A percentile compares a stretch with the other conserved stretches of the same genome.
Evolutionary conservation across 92 coral and sea anemone species (phyloP).

Genomic region (Zoanthus sansibaricus): DNA sequence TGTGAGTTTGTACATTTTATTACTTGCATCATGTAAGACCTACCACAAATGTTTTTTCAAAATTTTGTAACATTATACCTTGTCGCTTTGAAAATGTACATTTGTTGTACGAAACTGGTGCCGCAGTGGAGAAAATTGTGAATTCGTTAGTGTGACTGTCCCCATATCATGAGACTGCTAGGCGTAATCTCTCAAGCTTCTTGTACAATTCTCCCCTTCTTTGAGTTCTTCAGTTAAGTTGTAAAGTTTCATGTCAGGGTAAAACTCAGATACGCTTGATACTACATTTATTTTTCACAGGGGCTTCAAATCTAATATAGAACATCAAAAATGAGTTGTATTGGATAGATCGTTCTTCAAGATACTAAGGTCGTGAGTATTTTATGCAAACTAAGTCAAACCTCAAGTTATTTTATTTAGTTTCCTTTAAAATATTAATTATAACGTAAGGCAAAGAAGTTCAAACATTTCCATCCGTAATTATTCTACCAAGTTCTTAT

Average conservation of each 20-base stretch:
- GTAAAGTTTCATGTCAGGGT: constrained; percentile 19
- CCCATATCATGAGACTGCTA: constrained; percentile 18
- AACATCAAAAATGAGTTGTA: constrained; percentile 25
- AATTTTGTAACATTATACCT: too few species aligned
- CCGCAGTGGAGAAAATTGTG: too few species aligned
- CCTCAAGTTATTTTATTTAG: constrained; percentile 18
- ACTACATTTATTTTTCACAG: constrained; percentile 9
- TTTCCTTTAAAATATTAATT: constrained; percentile 31
- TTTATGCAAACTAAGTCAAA: background rate
- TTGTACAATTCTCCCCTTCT: constrained; percentile 15
- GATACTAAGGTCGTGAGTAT: background rate
- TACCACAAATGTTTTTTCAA: too few species aligned
- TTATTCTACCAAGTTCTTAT: constrained; percentile 28
- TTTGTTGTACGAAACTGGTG: too few species aligned
- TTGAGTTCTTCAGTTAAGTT: constrained; percentile 18
- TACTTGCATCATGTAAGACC: too few species aligned
- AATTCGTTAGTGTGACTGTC: too few species aligned
- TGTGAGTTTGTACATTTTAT: too few species aligned
- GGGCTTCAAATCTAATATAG: constrained; percentile 18
- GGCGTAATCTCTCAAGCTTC: constrained; percentile 26
- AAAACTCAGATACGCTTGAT: constrained; percentile 28
- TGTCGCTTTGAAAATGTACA: too few species aligned
- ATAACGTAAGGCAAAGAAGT: constrained; percentile 12
- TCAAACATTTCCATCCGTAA: constrained; percentile 22
- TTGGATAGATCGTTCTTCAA: constrained; percentile 16